A percentile compares a stretch with the other conserved stretches of the same genome.
Conservation (phyloP, 2,113 vertebrate species). For the Oreochromis niloticus region DNA sequence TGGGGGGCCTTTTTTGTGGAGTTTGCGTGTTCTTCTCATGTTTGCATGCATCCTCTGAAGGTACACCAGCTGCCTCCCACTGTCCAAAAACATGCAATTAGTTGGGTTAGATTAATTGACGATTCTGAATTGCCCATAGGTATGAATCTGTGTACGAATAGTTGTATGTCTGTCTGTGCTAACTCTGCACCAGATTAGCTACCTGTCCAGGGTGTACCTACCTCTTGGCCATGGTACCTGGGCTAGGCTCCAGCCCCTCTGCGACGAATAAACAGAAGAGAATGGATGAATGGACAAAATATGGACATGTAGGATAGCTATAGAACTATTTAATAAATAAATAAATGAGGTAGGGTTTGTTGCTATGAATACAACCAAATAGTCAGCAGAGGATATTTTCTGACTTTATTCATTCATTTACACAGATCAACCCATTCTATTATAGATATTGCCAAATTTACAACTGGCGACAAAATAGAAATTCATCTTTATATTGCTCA, state of each 20-base stretch:
- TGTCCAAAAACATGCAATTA: background rate
- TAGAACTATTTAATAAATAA: background rate
- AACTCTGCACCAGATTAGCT: background rate
- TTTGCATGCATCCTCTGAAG: background rate
- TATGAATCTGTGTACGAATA: background rate
- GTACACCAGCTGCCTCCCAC: background rate
- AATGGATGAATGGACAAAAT: background rate
- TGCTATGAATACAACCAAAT: background rate
- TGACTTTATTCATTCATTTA: background rate
- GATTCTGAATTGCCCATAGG: background rate
- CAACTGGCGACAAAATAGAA: background rate
- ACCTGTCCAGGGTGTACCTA: background rate
- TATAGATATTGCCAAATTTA: background rate
- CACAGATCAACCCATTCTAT: background rate
- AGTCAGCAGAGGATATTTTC: background rate
- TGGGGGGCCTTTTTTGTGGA: background rate
- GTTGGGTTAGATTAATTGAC: accelerated
- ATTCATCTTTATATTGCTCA: background rate
- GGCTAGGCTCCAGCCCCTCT: accelerated
- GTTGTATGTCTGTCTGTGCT: background rate
- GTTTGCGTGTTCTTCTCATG: background rate
- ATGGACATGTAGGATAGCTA: background rate
- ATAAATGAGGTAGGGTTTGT: background rate
- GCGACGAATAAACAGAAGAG: background rate
- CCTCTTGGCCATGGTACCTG: background rate